These are phyloP conservation scores for Junonia oenone DNA, from an alignment of 2,888 invertebrate species.

Conservation along the genomic window DNA sequence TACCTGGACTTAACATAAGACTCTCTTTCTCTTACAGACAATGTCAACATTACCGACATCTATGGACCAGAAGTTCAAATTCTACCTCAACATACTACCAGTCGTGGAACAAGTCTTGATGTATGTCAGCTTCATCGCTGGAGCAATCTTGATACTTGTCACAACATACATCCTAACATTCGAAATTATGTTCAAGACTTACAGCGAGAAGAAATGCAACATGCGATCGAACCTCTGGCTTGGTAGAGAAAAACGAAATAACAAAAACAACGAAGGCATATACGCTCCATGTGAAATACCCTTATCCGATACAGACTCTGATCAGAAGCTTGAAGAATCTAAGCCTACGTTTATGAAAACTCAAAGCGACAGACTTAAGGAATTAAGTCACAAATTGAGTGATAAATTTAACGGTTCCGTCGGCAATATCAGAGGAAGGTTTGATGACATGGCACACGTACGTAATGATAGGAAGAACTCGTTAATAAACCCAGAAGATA, in stretches of 20 bases:
- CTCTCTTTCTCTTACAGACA: too few relatives aligned
- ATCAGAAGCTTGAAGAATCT: conserved; percentile 40
- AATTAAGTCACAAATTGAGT: conserved; percentile 47
- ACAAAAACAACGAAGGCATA: conserved; percentile 38
- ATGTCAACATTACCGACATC: conserved; percentile 83
- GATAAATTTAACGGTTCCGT: conserved; percentile 52
- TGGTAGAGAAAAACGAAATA: conserved; percentile 35
- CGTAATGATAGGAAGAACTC: conserved; percentile 49
- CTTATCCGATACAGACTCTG: conserved; percentile 48
- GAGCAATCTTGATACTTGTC: conserved; percentile 70
- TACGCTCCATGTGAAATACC: conserved; percentile 67
- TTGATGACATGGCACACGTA: conserved; percentile 40
- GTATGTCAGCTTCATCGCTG: conserved; percentile 76
- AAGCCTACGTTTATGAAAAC: conserved; percentile 38
- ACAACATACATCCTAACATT: conserved; percentile 67
- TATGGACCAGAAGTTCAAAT: conserved; percentile 82
- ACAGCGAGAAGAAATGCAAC: conserved; percentile 39
- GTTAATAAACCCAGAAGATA: conserved; percentile 37
- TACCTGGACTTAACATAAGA: too few relatives aligned
- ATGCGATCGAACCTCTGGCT: conserved; percentile 38
- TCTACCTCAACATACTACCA: conserved; percentile 87
- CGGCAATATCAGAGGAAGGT: conserved; percentile 41
- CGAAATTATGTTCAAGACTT: conserved; percentile 65
- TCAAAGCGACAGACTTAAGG: conserved; percentile 52
- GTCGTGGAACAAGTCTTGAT: conserved; percentile 76